Evolutionary conservation across 2,113 vertebrate species (phyloP).

Genomic region (Pristiophorus japonicus): DNA sequence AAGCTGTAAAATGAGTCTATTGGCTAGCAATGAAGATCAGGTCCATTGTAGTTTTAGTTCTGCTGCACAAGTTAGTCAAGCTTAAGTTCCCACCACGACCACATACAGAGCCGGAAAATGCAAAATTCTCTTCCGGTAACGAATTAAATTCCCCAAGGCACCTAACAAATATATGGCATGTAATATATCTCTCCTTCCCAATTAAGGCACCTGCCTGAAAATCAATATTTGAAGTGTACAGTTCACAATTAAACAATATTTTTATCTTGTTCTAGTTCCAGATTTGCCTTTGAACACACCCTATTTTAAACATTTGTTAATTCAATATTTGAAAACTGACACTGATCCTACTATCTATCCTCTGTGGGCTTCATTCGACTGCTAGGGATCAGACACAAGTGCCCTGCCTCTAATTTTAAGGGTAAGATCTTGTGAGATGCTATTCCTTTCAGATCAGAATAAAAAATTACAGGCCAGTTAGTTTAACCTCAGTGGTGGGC

Average conservation of each 20-base stretch:
- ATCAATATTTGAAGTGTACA: background rate
- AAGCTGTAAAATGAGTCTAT: background rate
- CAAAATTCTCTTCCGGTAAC: background rate
- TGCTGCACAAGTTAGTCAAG: background rate
- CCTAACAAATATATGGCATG: background rate
- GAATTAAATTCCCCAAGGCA: background rate
- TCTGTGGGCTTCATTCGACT: too few species aligned
- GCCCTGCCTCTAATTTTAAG: background rate
- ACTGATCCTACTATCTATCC: too few species aligned
- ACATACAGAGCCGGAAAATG: background rate
- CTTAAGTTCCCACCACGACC: background rate
- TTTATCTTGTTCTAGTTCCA: background rate
- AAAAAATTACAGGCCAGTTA: too few species aligned
- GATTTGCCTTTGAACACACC: background rate
- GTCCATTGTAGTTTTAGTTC: background rate
- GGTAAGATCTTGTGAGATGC: background rate
- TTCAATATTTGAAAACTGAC: too few species aligned
- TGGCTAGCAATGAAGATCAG: background rate
- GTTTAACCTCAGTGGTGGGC: too few species aligned
- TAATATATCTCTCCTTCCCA: background rate
- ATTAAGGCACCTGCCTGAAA: background rate
- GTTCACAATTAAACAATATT: background rate
- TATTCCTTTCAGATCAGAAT: background rate
- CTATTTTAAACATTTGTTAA: too few species aligned
- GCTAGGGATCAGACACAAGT: too few species aligned